A percentile compares a stretch with the other conserved stretches of the same genome.
phyloP scores from a whole-genome alignment of 2,888 invertebrate species.

The Crocallis elinguaria region DNA sequence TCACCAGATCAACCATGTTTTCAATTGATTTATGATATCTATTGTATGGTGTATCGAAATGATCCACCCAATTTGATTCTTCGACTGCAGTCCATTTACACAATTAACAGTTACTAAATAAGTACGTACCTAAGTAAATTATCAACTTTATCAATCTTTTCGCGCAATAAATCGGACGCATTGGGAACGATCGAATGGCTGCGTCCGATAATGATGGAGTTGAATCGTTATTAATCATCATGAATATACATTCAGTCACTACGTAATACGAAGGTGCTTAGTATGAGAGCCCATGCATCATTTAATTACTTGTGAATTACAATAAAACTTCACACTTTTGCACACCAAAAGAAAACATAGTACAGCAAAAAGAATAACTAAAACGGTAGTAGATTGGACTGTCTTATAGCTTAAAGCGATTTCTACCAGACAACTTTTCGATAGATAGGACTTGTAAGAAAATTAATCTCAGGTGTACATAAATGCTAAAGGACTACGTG shows the following conservation, averaged over 20 bases:
- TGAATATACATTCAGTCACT: slow-evolving; percentile 29
- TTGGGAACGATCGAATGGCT: slow-evolving; percentile 47
- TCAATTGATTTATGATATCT: no score
- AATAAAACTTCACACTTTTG: background rate
- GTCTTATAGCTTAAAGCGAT: no score
- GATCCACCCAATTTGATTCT: no score
- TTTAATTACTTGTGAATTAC: background rate
- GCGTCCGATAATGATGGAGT: slow-evolving; percentile 37
- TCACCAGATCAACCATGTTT: no score
- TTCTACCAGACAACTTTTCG: no score
- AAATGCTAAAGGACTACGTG: no score
- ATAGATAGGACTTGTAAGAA: no score
- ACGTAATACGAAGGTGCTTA: slow-evolving; percentile 14
- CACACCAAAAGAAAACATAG: no score
- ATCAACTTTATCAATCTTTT: slow-evolving; percentile 33
- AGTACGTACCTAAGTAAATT: background rate
- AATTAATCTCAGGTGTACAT: no score
- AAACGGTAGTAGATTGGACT: no score
- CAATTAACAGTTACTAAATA: background rate
- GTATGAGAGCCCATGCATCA: background rate
- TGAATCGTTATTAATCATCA: slow-evolving; percentile 30
- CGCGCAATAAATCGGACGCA: slow-evolving; percentile 46
- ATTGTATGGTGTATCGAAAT: no score
- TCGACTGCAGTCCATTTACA: background rate
- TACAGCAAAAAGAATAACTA: no score